Evolutionary conservation across 1,140 invertebrate genomes (phyloP).

Genomic region (Gerris buenoi): DNA sequence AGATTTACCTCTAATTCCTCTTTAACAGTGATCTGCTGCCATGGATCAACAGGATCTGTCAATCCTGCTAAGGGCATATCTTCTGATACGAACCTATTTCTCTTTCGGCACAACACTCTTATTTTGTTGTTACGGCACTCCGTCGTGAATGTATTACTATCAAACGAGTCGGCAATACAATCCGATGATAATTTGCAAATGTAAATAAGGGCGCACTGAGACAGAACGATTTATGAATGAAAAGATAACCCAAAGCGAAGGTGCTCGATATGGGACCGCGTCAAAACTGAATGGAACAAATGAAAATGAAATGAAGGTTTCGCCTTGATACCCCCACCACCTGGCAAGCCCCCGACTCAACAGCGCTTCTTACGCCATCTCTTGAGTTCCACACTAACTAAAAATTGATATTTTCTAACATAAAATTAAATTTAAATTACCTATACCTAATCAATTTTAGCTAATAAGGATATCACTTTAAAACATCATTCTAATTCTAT

Average conservation of each 20-base stretch:
- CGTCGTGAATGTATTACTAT: background rate
- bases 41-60: constrained; percentile 22
- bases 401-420: background rate
- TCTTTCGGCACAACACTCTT: constrained; percentile 9
- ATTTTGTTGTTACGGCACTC: background rate
- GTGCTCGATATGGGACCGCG: background rate
- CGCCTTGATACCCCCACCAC: background rate
- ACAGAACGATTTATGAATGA: background rate
- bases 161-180: background rate
- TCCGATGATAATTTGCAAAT: background rate
- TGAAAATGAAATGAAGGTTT: background rate
- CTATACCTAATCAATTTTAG: too few relatives aligned
- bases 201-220: background rate
- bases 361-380: background rate
- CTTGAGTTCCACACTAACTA: background rate
- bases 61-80: constrained; percentile 22
- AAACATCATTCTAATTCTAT: too few relatives aligned
- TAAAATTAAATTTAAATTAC: too few relatives aligned
- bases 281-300: background rate
- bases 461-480: too few relatives aligned
- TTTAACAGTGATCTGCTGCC: constrained; percentile 21
- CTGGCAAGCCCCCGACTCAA: background rate
- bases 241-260: background rate
- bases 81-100: constrained; percentile 15
- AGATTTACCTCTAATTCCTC: constrained; percentile 22